Conservation (phyloP, 2,797 vertebrate genomes). For the Buphagus erythrorhynchus region DNA sequence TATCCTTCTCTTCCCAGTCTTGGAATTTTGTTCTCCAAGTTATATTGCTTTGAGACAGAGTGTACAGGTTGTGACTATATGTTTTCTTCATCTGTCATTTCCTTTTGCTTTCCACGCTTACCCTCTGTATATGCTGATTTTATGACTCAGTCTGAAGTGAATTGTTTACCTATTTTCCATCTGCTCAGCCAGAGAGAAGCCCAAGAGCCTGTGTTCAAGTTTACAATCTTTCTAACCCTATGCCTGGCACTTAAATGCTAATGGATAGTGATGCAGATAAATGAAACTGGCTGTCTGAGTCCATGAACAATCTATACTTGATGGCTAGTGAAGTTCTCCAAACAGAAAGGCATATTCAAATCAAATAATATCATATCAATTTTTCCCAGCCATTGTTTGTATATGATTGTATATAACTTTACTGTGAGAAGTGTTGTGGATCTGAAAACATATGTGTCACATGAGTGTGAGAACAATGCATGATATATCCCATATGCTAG, state of each 20-base stretch:
- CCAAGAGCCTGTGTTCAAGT: not conserved
- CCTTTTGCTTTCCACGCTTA: not conserved
- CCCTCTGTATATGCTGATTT: not conserved
- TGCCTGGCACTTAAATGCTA: not conserved
- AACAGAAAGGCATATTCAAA: not conserved
- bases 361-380: not conserved
- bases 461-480: not conserved
- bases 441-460: not conserved
- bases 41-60: not conserved
- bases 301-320: not conserved
- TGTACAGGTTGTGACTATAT: not conserved
- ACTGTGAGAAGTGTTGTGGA: not conserved
- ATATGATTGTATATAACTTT: not conserved
- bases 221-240: not conserved
- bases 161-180: conserved; percentile 3
- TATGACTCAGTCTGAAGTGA: conserved; percentile 12
- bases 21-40: not conserved
- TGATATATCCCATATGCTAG: not conserved
- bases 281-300: not conserved
- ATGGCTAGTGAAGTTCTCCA: not conserved
- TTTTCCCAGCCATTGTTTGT: not conserved
- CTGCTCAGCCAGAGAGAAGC: not conserved
- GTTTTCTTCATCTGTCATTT: not conserved
- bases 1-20: not conserved
- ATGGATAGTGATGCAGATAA: not conserved